A percentile compares a stretch with the other conserved stretches of the same genome.
Conservation (phyloP, 2,797 vertebrate species). For the Bovichtus variegatus region DNA sequence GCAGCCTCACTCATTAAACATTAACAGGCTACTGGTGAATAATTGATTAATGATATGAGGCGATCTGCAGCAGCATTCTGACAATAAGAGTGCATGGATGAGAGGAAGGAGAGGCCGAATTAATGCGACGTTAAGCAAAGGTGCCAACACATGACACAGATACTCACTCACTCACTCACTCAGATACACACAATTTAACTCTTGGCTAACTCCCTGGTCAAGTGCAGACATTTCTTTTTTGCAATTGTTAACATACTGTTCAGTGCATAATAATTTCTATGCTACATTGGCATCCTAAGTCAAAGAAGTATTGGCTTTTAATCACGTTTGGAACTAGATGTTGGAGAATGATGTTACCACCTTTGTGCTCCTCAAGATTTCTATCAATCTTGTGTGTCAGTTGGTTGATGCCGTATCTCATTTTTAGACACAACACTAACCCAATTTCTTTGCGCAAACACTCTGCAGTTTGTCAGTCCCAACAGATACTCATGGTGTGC, state of each 20-base stretch:
- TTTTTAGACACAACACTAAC: constrained; percentile 36
- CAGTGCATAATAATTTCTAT: background rate
- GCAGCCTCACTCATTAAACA: constrained; percentile 87
- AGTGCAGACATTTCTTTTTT: background rate
- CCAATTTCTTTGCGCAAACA: constrained; percentile 62
- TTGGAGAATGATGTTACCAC: constrained; percentile 11
- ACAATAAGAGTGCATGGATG: constrained; percentile 80
- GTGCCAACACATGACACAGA: constrained; percentile 32
- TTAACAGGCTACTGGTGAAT: constrained; percentile 86
- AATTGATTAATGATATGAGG: constrained; percentile 88
- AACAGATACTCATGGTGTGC: constrained; percentile 21
- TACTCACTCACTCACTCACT: background rate
- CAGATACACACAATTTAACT: constrained; percentile 2
- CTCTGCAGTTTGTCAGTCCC: constrained; percentile 26
- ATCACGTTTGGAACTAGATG: constrained; percentile 17
- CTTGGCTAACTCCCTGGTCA: constrained; percentile 4
- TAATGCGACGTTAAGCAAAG: constrained; percentile 29
- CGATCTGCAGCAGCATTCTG: constrained; percentile 85
- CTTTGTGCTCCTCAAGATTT: constrained; percentile 10
- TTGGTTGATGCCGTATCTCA: constrained; percentile 35
- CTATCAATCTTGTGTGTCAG: constrained; percentile 21
- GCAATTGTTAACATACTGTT: constrained; percentile 1
- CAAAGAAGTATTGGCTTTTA: background rate
- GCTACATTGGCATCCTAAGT: background rate
- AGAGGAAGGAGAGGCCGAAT: constrained; percentile 60